A percentile compares a stretch with the other conserved stretches of the same genome.
phyloP scores from a whole-genome alignment of 64 coral and sea anemone species.

The Stichodactyla mertensii region DNA sequence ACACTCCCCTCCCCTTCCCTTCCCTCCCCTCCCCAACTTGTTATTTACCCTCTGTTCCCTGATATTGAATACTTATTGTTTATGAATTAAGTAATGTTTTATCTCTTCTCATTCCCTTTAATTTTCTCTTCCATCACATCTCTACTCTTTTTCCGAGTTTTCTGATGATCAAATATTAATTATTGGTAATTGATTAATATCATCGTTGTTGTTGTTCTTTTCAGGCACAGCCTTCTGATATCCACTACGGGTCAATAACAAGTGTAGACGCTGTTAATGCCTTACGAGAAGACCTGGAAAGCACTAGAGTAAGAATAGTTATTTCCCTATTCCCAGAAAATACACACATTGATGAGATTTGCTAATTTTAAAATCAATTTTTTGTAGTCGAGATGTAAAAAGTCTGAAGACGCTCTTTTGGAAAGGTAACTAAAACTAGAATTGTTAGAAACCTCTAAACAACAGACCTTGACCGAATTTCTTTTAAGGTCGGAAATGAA shows the following conservation, averaged over 20 bases:
- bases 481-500: too few species aligned
- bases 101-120: too few species aligned
- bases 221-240: background rate
- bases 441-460: too few species aligned
- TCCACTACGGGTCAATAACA: background rate
- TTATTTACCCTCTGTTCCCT: background rate
- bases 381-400: slow-evolving; percentile 52
- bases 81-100: too few species aligned
- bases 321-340: background rate
- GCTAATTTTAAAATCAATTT: background rate
- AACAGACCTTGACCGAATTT: too few species aligned
- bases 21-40: too few species aligned
- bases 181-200: background rate
- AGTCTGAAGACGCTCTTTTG: slow-evolving; percentile 57
- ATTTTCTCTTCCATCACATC: too few species aligned
- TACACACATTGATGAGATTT: background rate
- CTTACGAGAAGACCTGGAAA: slow-evolving; percentile 21
- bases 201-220: background rate
- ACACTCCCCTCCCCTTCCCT: background rate
- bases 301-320: background rate
- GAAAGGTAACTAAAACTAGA: slow-evolving; percentile 46
- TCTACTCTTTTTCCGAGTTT: background rate
- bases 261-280: slow-evolving; percentile 18
- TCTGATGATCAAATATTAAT: background rate
- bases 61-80: too few species aligned